Base-by-base conservation (phyloP, 2,888 invertebrate species). In the Chelonus formosanus region DNA sequence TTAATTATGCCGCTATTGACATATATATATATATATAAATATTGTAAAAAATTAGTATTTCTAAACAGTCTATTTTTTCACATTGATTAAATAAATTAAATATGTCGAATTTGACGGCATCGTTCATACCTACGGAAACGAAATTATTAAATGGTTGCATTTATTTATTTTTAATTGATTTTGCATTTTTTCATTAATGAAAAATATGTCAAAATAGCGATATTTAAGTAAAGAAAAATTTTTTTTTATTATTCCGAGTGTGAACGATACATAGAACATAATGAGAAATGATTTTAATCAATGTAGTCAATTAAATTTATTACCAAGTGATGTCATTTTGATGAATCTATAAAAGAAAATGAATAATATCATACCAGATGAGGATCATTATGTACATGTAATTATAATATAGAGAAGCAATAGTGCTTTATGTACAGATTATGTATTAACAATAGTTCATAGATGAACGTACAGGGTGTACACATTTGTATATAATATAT, bases 41-140 rank as follows among this genome's bases (percentile, higher is more conserved):
- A 20, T 2, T 20, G 20, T 20, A 20, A 20, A 20, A 20, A 20
- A 20, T 1, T 20, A 20, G 20, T 20, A 20, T 20, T 20, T 20
- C 20, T 56, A 61, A 45, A 65, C 54, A 43, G 54, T 60, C 34
- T 65, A 65, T 65, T 65, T 65, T 65, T 65, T 40, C 65, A 65
- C 60, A 56, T 55, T 40, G 35, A 44, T 52, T 34, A 53, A 40
- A 20, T 20, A 54, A 65, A 56, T 50, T 7, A 40, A 50, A 57
- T 56, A 52, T 62, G 44, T 62, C 5, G 31, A 48, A 48, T 48
- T 48, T 48, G 4, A 48, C 31, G 8, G 31, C 10, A 10, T 32
- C 44, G 45, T 44, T 57, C 45, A 52, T 60, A 32, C 31, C 31
- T 31, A 31, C 43, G 43, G 31, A 60, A 48, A n/a, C 5, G 31